These are phyloP conservation scores for Erithacus rubecula DNA, from an alignment of 2,797 vertebrate genomes.

Conservation along the genomic window DNA sequence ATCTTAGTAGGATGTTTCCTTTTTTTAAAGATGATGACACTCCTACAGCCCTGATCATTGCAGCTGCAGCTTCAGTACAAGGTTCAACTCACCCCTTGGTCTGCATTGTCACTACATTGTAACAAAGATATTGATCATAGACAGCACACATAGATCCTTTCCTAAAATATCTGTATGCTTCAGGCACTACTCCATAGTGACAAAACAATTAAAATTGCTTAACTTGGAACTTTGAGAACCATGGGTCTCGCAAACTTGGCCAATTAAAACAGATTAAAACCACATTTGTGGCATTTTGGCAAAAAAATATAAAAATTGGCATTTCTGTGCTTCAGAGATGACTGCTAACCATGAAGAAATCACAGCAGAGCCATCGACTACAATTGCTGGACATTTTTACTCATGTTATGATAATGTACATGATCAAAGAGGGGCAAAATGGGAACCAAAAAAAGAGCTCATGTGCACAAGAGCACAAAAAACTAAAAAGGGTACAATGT, in stretches of 20 bases:
- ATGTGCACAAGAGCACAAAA: neutral
- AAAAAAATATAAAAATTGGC: neutral
- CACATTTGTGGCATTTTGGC: neutral
- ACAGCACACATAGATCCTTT: neutral
- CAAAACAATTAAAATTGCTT: neutral
- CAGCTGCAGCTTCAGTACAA: neutral
- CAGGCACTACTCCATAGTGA: neutral
- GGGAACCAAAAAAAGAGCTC: neutral
- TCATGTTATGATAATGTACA: neutral
- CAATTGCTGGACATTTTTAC: neutral
- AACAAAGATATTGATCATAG: neutral
- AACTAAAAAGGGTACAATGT: neutral
- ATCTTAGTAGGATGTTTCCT: neutral
- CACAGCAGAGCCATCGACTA: neutral
- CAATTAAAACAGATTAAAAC: neutral
- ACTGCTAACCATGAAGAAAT: neutral
- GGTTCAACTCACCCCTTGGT: neutral
- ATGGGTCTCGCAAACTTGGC: neutral
- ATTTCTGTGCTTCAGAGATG: neutral
- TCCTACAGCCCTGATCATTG: neutral
- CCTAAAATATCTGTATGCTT: neutral
- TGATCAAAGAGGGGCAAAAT: neutral
- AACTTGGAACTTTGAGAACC: neutral
- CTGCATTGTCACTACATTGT: neutral
- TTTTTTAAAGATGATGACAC: neutral